Evolutionary conservation across 2,888 invertebrate species (phyloP).

Genomic region (Argyresthia goedartella): DNA sequence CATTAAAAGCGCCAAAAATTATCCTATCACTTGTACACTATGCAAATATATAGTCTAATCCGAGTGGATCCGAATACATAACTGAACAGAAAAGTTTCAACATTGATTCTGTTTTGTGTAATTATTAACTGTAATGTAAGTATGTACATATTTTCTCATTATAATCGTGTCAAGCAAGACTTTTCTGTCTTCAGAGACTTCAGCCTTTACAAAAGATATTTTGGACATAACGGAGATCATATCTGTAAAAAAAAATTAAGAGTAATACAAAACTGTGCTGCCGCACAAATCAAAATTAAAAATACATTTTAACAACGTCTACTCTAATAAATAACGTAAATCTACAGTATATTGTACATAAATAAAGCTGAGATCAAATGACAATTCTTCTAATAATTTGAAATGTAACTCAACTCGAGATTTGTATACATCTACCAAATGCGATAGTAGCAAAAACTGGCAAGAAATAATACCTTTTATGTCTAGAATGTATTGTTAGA

Average conservation of each 20-base stretch:
- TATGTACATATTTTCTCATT: no score
- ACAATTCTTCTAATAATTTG: slow-evolving; percentile 33
- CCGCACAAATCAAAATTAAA: slow-evolving; percentile 3
- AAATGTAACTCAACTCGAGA: not conserved
- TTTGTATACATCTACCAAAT: no score
- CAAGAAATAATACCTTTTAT: not conserved
- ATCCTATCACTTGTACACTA: no score
- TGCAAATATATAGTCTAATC: no score
- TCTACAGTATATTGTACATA: slow-evolving; percentile 51
- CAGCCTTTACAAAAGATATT: slow-evolving; percentile 13
- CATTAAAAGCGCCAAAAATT: no score
- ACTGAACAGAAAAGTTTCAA: no score
- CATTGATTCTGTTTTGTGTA: no score
- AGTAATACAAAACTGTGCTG: not conserved
- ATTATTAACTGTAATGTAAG: no score
- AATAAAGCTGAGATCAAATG: slow-evolving; percentile 66
- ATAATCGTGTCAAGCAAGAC: not conserved
- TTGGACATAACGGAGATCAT: slow-evolving; percentile 55
- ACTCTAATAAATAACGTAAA: slow-evolving; percentile 50
- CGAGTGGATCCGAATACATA: no score
- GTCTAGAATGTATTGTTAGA: not conserved
- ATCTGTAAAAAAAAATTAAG: slow-evolving; percentile 9
- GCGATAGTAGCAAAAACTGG: not conserved
- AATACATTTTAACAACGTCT: slow-evolving; percentile 16
- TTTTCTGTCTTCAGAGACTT: not conserved